Evolutionary conservation across 2,888 invertebrate genomes (phyloP), one percentile per base, ranked within the genome.

Genomic region (Unio pictorum): DNA sequence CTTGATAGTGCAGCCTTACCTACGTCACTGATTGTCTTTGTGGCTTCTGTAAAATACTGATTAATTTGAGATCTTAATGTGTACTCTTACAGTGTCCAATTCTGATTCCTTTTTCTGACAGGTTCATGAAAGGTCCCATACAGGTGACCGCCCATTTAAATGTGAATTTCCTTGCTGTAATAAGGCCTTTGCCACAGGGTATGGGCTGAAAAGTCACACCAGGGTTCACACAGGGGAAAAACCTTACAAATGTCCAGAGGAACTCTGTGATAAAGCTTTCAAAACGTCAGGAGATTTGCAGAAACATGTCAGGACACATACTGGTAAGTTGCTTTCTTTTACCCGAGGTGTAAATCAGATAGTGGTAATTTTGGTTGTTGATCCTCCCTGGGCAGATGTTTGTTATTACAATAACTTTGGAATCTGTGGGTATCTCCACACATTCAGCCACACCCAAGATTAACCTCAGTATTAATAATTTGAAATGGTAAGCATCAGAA

Each of bases 201-300:
- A 91, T 74, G 92, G 92, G 61, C 86, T 92, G 11, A 93, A 93
- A 85, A 92, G 92, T 61, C 93, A 93, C 83, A 89, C 91, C 28
- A 88, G 93, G 8, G 92, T 92, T 1, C 93, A 93, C 79, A 93
- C 93, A 1, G 92, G 92, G 0, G 92, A 93, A 74, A 90, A 92
- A 74, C 93, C 93, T 0, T 93, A 93, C 81, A 91, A 91, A 79
- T 93, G 93, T 81, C 89, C 91, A 11, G 91, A 91, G 59, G 91
- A 91, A 64, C 81, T 84, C 4, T 93, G 93, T 85, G 89, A 89
- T 45, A 93, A 93, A 84, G 91, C 92, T 55, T 93, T 93, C 81
- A 93, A 93, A 84, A 93, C 93, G 5, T 93, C 92, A 0, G 93
- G 93, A 1, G 93, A 93, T 85, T 88, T 93, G 59, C 91, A 92